Conservation (phyloP, 2,888 invertebrate genomes). For the Lithophane socia region DNA sequence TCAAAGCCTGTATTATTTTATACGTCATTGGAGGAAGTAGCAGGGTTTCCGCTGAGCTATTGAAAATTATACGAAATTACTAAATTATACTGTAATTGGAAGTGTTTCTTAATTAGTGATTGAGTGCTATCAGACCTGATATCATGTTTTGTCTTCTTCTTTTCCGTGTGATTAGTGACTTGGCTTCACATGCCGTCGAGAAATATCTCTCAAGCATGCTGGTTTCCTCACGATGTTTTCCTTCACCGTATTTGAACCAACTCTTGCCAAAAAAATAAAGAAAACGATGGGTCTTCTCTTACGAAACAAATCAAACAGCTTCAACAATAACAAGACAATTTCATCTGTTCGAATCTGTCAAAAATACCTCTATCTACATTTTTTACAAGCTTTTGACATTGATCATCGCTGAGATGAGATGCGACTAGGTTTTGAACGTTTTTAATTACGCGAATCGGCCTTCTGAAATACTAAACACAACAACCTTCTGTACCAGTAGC, state of each 20-base stretch:
- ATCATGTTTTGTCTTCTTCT: background rate
- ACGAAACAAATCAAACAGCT: background rate
- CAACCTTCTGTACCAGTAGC: background rate
- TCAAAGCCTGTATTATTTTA: constrained; percentile 28
- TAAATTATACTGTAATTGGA: constrained; percentile 13
- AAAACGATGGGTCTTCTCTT: background rate
- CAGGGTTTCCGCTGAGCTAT: constrained; percentile 15
- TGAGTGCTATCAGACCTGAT: background rate
- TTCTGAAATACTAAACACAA: background rate
- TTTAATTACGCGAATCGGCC: background rate
- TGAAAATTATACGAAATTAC: constrained; percentile 7
- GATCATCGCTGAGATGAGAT: background rate
- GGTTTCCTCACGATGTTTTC: too few relatives aligned
- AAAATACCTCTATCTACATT: too few relatives aligned
- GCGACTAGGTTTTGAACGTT: too few relatives aligned
- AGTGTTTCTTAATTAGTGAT: constrained; percentile 23
- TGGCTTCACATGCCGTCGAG: too few relatives aligned
- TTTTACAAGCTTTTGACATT: background rate
- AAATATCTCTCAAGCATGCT: too few relatives aligned
- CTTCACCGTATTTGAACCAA: too few relatives aligned
- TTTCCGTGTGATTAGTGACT: too few relatives aligned
- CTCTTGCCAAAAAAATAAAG: background rate
- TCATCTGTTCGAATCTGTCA: background rate
- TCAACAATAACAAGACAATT: constrained; percentile 3
- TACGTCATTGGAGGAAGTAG: constrained; percentile 1